phyloP scores from a whole-genome alignment of 2,888 invertebrate genomes.

The Calameuta filiformis region DNA sequence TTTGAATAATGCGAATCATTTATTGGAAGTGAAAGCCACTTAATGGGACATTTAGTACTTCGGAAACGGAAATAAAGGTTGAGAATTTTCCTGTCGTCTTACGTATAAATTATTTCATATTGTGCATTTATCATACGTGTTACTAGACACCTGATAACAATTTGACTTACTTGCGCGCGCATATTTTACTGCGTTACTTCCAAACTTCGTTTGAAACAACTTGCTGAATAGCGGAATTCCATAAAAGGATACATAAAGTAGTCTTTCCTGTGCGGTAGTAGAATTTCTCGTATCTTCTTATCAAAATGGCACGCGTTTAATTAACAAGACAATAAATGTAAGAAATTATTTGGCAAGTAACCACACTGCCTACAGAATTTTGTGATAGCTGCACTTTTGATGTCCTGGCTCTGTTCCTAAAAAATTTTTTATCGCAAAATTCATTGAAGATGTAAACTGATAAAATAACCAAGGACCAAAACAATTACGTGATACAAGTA shows the following conservation, averaged over 20 bases:
- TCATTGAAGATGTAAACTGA: neutral
- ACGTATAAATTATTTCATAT: neutral
- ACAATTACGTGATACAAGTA: neutral
- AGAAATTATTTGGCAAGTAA: neutral
- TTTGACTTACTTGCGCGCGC: neutral
- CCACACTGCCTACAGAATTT: neutral
- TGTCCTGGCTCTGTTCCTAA: neutral
- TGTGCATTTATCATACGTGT: neutral
- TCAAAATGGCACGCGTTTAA: neutral
- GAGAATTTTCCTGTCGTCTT: neutral
- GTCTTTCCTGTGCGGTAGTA: neutral
- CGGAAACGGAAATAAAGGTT: neutral
- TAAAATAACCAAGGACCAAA: neutral
- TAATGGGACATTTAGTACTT: neutral
- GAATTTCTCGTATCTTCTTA: neutral
- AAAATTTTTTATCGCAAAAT: neutral
- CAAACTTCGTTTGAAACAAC: neutral
- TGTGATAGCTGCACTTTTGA: neutral
- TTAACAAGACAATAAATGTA: neutral
- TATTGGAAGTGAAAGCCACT: neutral
- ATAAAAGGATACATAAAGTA: neutral
- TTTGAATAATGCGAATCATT: too few relatives aligned
- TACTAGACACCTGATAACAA: neutral
- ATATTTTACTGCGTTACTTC: neutral
- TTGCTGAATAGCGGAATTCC: neutral